A percentile compares a stretch with the other conserved stretches of the same genome.
These are phyloP conservation scores for Eubasilissa splendida DNA, from an alignment of 2,888 invertebrate genomes.

Conservation along the genomic window DNA sequence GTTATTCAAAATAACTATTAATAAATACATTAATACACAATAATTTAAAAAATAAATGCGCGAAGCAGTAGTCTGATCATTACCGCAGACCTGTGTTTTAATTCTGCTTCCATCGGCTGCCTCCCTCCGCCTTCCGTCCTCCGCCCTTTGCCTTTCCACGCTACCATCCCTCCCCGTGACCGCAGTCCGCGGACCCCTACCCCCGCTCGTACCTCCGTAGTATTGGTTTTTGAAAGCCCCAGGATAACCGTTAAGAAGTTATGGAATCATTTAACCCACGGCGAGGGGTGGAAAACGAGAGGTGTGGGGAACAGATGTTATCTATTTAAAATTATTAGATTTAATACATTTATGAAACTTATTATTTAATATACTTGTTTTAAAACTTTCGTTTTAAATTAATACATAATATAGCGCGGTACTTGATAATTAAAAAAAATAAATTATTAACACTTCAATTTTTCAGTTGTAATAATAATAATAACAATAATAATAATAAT, in stretches of 20 bases:
- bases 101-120: slow-evolving; percentile 28
- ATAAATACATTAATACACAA: background rate
- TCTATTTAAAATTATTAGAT: background rate
- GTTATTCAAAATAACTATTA: no score
- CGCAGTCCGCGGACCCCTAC: background rate
- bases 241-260: slow-evolving; percentile 56
- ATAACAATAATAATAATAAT: no score
- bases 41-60: background rate
- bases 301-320: background rate
- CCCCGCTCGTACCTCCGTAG: slow-evolving; percentile 20
- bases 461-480: no score
- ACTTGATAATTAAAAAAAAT: no score
- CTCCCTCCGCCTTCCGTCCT: background rate
- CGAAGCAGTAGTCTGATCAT: slow-evolving; percentile 38
- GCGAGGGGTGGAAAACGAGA: background rate
- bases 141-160: no score
- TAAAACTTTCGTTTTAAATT: no score
- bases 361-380: no score
- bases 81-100: slow-evolving; percentile 52
- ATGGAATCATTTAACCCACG: slow-evolving; percentile 50
- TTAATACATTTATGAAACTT: no score
- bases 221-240: slow-evolving; percentile 56
- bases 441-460: no score
- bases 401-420: no score
- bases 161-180: slow-evolving; percentile 15